A percentile compares a stretch with the other conserved stretches of the same genome.
phyloP scores from a whole-genome alignment of 2,888 invertebrate species.

The Arctia plantaginis region DNA sequence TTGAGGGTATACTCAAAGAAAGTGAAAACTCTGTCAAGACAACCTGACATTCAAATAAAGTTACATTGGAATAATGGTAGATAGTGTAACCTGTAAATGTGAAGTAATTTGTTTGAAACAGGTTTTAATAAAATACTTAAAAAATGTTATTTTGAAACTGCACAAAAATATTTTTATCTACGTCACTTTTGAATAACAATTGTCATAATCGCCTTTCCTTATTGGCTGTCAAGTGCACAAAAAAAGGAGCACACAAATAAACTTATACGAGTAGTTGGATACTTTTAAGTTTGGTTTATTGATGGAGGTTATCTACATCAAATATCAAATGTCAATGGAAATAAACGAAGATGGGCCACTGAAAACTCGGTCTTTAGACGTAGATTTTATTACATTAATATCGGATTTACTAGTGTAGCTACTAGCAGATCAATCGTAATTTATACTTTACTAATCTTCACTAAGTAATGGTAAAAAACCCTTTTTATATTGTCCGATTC shows the following conservation, averaged over 20 bases:
- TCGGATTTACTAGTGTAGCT: too few species aligned
- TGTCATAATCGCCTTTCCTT: too few species aligned
- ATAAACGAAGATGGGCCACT: background rate
- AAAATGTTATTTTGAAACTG: background rate
- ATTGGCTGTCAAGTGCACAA: too few species aligned
- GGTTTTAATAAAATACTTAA: background rate
- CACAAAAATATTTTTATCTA: background rate
- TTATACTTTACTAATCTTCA: too few species aligned
- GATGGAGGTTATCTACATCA: too few species aligned
- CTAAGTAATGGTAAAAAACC: too few species aligned
- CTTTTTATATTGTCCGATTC: too few species aligned
- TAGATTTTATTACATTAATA: background rate
- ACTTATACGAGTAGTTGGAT: too few species aligned
- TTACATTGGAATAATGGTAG: background rate
- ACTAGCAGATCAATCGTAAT: too few species aligned
- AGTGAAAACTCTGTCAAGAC: background rate
- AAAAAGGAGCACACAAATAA: too few species aligned
- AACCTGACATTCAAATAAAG: background rate
- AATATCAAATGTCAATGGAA: background rate
- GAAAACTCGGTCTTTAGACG: background rate
- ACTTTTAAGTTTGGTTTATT: too few species aligned
- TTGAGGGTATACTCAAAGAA: background rate
- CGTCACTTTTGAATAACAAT: background rate
- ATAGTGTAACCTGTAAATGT: background rate
- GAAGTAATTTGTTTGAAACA: background rate